Evolutionary conservation across 2,113 vertebrate species (phyloP).

Genomic region (Aythya baeri): DNA sequence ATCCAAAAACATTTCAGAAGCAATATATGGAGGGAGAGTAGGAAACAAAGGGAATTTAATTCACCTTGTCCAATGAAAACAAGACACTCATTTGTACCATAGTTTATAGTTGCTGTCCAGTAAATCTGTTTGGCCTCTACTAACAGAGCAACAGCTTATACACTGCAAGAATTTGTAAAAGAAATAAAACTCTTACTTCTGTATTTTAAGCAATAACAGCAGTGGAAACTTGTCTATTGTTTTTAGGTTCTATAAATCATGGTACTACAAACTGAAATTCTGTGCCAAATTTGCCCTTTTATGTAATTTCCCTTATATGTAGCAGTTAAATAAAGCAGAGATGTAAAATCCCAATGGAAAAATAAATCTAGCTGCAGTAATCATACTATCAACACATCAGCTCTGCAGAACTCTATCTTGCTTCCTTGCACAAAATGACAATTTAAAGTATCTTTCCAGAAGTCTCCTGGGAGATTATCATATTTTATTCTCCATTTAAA

Average conservation of each 20-base stretch:
- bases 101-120: neutral
- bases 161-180: neutral
- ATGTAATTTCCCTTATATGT: neutral
- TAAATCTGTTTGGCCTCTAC: neutral
- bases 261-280: neutral
- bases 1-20: neutral
- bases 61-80: neutral
- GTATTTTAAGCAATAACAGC: neutral
- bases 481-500: conserved; percentile 17
- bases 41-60: neutral
- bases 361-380: conserved; percentile 28
- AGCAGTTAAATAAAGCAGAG: neutral
- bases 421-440: conserved; percentile 40
- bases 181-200: neutral
- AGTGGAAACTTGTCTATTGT: neutral
- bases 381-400: conserved; percentile 31
- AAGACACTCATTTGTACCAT: neutral
- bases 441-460: conserved; percentile 51
- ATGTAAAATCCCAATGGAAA: conserved; percentile 10
- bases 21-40: neutral
- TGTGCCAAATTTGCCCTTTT: neutral
- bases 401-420: conserved; percentile 20
- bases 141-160: neutral
- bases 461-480: conserved; percentile 8
- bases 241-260: neutral